These are phyloP conservation scores for Petrolisthes manimaculis DNA, from an alignment of 2,888 invertebrate genomes.

Conservation along the genomic window DNA sequence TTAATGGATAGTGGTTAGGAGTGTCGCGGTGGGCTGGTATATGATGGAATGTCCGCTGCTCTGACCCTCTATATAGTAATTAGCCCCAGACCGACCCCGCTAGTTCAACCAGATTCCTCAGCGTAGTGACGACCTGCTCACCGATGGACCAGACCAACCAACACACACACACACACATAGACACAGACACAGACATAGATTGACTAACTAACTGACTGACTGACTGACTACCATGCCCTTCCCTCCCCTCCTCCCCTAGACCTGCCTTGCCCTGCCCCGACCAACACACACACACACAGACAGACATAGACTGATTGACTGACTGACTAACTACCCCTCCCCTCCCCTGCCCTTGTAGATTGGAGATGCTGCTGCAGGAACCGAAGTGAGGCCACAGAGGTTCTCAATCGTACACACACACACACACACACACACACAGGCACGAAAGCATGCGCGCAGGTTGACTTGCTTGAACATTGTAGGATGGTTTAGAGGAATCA, in stretches of 20 bases:
- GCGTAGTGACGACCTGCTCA: conserved; percentile 10
- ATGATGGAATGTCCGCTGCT: conserved; percentile 42
- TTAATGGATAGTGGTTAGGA: conserved; percentile 33
- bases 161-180: conserved; percentile 6
- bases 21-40: conserved; percentile 20
- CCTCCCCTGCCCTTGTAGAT: too few relatives aligned
- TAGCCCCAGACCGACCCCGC: conserved; percentile 28
- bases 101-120: conserved; percentile 26
- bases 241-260: neutral
- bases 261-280: neutral
- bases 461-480: too few relatives aligned
- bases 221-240: too few relatives aligned
- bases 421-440: too few relatives aligned
- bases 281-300: neutral
- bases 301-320: neutral
- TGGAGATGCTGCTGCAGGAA: too few relatives aligned
- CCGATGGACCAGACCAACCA: neutral
- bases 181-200: too few relatives aligned
- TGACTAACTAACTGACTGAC: too few relatives aligned
- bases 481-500: too few relatives aligned
- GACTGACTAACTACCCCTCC: too few relatives aligned
- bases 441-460: too few relatives aligned
- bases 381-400: too few relatives aligned
- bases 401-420: too few relatives aligned
- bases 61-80: conserved; percentile 23